phyloP scores from a whole-genome alignment of 2,888 invertebrate genomes.

The Eilema caniola region DNA sequence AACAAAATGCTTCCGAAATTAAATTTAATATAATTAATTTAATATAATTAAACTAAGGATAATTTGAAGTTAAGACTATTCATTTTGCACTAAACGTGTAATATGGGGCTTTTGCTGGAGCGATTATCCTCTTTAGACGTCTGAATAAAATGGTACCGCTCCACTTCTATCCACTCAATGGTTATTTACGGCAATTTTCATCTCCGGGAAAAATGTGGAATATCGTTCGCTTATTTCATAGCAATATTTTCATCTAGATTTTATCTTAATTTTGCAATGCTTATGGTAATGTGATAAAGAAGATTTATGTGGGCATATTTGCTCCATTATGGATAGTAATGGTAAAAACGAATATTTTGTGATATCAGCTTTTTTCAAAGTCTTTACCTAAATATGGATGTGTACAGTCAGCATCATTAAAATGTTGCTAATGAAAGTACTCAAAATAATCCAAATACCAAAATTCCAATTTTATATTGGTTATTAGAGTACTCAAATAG shows the following conservation, averaged over 20 bases:
- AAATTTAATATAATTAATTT: too few species aligned
- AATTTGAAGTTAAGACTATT: slow-evolving; percentile 5
- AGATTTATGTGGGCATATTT: neutral
- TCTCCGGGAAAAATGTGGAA: slow-evolving; percentile 50
- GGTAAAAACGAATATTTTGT: neutral
- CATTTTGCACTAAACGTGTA: slow-evolving; percentile 45
- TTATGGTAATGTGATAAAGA: slow-evolving; percentile 4
- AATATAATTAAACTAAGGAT: too few species aligned
- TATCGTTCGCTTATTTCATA: slow-evolving; percentile 28
- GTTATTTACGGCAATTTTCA: slow-evolving; percentile 68
- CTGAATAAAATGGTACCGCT: slow-evolving; percentile 60
- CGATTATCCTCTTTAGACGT: slow-evolving; percentile 66
- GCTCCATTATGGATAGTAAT: neutral
- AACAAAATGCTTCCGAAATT: too few species aligned
- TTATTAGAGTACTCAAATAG: too few species aligned
- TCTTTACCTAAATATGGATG: too few species aligned
- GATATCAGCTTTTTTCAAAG: neutral
- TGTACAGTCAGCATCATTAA: too few species aligned
- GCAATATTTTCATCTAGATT: slow-evolving; percentile 20
- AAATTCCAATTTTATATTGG: too few species aligned
- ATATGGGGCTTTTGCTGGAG: slow-evolving; percentile 48
- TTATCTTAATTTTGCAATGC: neutral
- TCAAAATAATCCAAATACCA: too few species aligned
- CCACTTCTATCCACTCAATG: slow-evolving; percentile 62
- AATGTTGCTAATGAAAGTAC: too few species aligned